These are phyloP conservation scores for Cremastinae sp. DNA, from an alignment of 2,888 invertebrate species.

Conservation along the genomic window DNA sequence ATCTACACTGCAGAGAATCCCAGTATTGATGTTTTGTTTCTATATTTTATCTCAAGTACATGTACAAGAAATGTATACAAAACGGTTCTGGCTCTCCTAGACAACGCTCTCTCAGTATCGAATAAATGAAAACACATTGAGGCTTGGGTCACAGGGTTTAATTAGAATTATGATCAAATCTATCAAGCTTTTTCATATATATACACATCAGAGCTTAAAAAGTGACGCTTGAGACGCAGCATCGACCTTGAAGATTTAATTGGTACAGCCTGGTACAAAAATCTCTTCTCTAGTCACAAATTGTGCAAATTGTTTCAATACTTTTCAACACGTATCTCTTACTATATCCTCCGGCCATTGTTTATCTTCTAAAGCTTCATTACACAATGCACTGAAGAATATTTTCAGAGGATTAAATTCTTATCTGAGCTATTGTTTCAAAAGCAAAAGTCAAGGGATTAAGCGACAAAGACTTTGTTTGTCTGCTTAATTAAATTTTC, in stretches of 20 bases:
- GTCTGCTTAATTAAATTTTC: no score
- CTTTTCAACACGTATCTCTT: not conserved
- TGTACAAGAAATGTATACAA: slow-evolving; percentile 2
- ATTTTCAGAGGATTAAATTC: slow-evolving; percentile 11
- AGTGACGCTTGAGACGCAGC: not conserved
- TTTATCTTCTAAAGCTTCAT: slow-evolving; percentile 56
- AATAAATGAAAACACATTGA: slow-evolving; percentile 32
- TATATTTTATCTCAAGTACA: not conserved
- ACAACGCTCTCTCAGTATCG: not conserved
- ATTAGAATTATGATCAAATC: slow-evolving; percentile 57
- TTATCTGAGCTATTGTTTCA: no score
- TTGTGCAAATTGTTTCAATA: slow-evolving; percentile 34
- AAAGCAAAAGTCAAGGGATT: no score
- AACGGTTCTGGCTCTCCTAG: not conserved
- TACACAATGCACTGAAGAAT: slow-evolving; percentile 31
- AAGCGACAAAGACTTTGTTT: no score
- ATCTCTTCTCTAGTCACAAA: slow-evolving; percentile 10
- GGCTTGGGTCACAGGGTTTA: slow-evolving; percentile 40
- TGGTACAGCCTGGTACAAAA: slow-evolving; percentile 43
- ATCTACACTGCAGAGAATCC: no score
- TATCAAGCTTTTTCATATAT: slow-evolving; percentile 27
- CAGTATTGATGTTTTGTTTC: slow-evolving; percentile 32
- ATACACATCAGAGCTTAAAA: slow-evolving; percentile 6
- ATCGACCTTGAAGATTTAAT: slow-evolving; percentile 51
- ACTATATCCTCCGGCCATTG: slow-evolving; percentile 4